Conservation (phyloP, 2,113 vertebrate genomes). For the Stegastes partitus region DNA sequence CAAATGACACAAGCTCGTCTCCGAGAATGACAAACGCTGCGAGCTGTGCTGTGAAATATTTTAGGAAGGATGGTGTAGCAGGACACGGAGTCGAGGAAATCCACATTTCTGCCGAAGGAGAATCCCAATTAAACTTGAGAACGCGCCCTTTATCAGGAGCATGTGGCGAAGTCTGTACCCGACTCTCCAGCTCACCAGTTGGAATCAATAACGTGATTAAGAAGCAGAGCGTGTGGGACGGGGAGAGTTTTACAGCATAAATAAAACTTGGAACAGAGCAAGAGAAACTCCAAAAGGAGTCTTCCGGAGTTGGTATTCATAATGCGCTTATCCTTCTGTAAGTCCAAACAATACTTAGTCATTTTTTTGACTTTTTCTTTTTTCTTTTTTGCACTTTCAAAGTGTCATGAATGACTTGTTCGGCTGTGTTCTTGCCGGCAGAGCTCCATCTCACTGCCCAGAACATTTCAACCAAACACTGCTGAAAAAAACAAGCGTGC, state of each 20-base stretch:
- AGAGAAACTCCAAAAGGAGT: slow-evolving; percentile 35
- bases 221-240: slow-evolving; percentile 20
- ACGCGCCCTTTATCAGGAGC: slow-evolving; percentile 55
- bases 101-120: slow-evolving; percentile 63
- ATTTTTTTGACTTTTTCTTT: slow-evolving; percentile 6
- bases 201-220: slow-evolving; percentile 56
- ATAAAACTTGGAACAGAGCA: slow-evolving; percentile 22
- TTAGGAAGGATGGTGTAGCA: slow-evolving; percentile 17
- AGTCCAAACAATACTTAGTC: slow-evolving; percentile 44
- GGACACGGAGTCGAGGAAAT: slow-evolving; percentile 65
- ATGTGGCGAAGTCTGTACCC: slow-evolving; percentile 43
- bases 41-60: slow-evolving; percentile 56
- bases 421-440: slow-evolving; percentile 24
- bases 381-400: slow-evolving; percentile 23
- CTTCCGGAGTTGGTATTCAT: slow-evolving; percentile 51
- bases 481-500: slow-evolving; percentile 30
- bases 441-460: slow-evolving; percentile 18
- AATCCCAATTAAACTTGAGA: slow-evolving; percentile 71
- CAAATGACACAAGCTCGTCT: slow-evolving; percentile 62
- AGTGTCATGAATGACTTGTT: slow-evolving; percentile 31
- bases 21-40: slow-evolving; percentile 57
- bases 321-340: slow-evolving; percentile 36
- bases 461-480: slow-evolving; percentile 5
- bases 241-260: slow-evolving; percentile 47
- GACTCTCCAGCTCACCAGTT: slow-evolving; percentile 37